Base-by-base conservation (phyloP, 2,113 vertebrate species). In the Neodontobutis hainanensis region DNA sequence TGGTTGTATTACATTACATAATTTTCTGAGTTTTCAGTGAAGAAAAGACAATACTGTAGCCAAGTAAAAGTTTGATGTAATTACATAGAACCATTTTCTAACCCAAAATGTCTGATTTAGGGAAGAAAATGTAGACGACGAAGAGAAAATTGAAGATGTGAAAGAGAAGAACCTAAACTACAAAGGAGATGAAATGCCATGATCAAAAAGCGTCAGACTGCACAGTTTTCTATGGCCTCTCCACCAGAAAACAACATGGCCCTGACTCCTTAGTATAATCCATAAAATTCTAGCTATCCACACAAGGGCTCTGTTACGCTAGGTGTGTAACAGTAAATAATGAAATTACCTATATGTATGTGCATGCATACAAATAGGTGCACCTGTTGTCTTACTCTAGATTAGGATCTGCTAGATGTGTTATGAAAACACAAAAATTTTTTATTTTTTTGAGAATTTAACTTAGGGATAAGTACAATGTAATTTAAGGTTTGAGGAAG, bases 81-180 rank as follows among this genome's bases (percentile, higher is more conserved):
- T 84, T 87, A 88, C 70, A 73, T 85, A 87, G 80, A 83, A 81
- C 70, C 81, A 81, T 84, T 81, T 79, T 84, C 78, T 85, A 88
- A 83, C 85, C 88, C 75, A 68, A 81, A 68, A 84, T 88, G 70
- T 84, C 88, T 89, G 76, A 84, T 86, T 81, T 89, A 92, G 89
- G 89, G 75, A 81, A 66, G 85, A 87, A 86, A 91, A 87, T 65
- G 77, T 74, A 78, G 85, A 88, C 68, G 70, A 88, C 69, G 70
- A 82, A 52, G 63, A 84, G 80, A 85, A 83, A 87, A 90, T 89
- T 87, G 86, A 91, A 87, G 87, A 90, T 82, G 87, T 87, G 88
- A 90, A 84, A 68, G 87, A 90, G 80, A 80, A 81, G 73, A 88
- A 84, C 75, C 70, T 87, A 81, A 85, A 91, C 87, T 84, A 87